Base-by-base conservation (phyloP, 2,113 vertebrate species). In the Oplegnathus fasciatus region DNA sequence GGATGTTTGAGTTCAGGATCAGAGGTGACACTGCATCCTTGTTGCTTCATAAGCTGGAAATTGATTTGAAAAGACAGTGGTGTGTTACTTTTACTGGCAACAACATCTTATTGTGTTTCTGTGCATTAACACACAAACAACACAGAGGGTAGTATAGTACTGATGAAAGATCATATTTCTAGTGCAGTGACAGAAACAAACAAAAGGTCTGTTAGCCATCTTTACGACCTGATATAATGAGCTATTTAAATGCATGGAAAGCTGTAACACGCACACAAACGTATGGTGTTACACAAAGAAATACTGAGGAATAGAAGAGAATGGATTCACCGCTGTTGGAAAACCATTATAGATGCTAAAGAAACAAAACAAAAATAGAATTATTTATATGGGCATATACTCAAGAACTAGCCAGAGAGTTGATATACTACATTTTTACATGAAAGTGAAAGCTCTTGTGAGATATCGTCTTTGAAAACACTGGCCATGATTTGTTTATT, bases 231-330 rank as follows among this genome's bases (percentile, higher is more conserved):
- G 57, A 70, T 86, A 75, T 94, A 94, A 95, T 94, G 90, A 93
- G 91, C 91, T 78, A 94, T 95, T 95, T 95, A 95, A 95, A 95
- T 95, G 94, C 94, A 95, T 94, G 76, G 81, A 82, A 86, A 85
- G 55, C 80, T 78, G 73, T 28, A 89, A 87, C 80, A 82, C 68
- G 77, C 61, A 76, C 28, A 83, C 68, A 88, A 66, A 80, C 52
- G 30, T 62, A 50, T 46, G 30, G 52, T 26, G 22, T 75, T 85
- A 66, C 58, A 82, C 42, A 55, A 44, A 82, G 58, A 86, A 34
- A 75, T 79, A 74, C 60, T 58, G 20, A 30, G 14, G 13, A 67
- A 62, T 2, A 54, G 10, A 81, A 30, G 40, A 52, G 8, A 83
- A 57, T 17, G 62, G 5, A 55, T 64, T 67, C 26, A 60, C 42